Percentiles rank a stretch among this genome's conserved stretches.
These are phyloP conservation scores for Gambusia holbrooki DNA, from an alignment of 2,113 vertebrate species.

Conservation along the genomic window DNA sequence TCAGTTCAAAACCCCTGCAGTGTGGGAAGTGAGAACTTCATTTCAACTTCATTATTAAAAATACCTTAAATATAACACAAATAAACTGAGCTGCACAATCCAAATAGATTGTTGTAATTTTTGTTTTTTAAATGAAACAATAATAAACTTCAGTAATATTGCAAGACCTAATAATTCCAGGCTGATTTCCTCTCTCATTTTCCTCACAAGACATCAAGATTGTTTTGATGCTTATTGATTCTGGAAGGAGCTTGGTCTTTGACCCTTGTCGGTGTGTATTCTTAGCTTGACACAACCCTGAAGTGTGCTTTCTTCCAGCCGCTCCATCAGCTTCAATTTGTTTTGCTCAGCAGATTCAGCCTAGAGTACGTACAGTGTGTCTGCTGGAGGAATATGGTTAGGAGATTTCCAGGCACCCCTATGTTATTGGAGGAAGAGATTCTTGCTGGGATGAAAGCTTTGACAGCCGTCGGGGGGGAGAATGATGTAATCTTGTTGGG, in stretches of 20 bases:
- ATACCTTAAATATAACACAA: neutral
- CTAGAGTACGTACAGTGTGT: conserved; percentile 20
- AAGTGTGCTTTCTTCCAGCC: conserved; percentile 38
- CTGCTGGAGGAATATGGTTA: conserved; percentile 9
- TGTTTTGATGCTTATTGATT: conserved; percentile 62
- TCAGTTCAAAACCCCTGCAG: no score
- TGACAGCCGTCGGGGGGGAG: conserved; percentile 56
- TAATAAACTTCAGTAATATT: conserved; percentile 38
- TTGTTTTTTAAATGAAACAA: no score
- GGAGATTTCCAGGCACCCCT: conserved; percentile 35
- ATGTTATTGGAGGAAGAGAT: conserved; percentile 18
- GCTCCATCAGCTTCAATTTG: conserved; percentile 39
- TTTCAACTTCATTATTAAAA: neutral
- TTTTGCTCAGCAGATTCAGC: conserved; percentile 56
- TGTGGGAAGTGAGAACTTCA: neutral
- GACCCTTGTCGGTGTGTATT: conserved; percentile 66
- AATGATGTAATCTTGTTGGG: conserved; percentile 71
- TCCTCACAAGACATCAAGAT: conserved; percentile 24
- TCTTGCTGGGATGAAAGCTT: conserved; percentile 64
- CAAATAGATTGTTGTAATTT: no score
- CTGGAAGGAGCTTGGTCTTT: conserved; percentile 57
- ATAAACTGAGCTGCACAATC: no score
- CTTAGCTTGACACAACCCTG: conserved; percentile 67
- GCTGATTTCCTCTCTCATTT: conserved; percentile 33
- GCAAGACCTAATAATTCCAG: conserved; percentile 2